phyloP scores from a whole-genome alignment of 2,797 vertebrate species.

The Gorsachius magnificus region DNA sequence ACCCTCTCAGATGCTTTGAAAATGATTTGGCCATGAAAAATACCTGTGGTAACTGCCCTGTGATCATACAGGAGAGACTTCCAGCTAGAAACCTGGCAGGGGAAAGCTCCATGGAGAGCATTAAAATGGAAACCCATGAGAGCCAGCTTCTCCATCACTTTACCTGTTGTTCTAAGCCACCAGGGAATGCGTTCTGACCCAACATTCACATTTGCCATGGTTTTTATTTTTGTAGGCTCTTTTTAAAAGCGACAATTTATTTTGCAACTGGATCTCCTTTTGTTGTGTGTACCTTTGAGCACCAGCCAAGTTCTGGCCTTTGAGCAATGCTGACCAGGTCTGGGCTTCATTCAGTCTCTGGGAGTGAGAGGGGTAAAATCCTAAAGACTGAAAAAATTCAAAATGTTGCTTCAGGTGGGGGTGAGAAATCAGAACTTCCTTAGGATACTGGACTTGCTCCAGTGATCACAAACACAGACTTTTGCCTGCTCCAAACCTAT shows the following conservation, averaged over 20 bases:
- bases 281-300: not conserved
- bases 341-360: not conserved
- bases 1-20: not conserved
- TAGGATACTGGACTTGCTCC: slow-evolving; percentile 12
- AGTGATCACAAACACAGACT: slow-evolving; percentile 13
- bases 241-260: not conserved
- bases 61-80: not conserved
- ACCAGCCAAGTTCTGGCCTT: not conserved
- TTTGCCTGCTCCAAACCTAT: not conserved
- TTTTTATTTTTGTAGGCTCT: not conserved
- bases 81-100: not conserved
- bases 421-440: slow-evolving; percentile 24
- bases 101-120: not conserved
- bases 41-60: not conserved
- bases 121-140: not conserved
- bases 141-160: not conserved
- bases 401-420: slow-evolving; percentile 48
- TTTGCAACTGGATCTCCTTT: slow-evolving; percentile 35
- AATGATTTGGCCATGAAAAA: not conserved
- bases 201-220: not conserved
- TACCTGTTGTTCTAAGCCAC: not conserved
- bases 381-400: not conserved
- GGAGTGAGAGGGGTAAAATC: not conserved
- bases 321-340: not conserved
- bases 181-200: not conserved